These are phyloP conservation scores for Passer domesticus DNA, from an alignment of 2,113 vertebrate species.

Conservation along the genomic window DNA sequence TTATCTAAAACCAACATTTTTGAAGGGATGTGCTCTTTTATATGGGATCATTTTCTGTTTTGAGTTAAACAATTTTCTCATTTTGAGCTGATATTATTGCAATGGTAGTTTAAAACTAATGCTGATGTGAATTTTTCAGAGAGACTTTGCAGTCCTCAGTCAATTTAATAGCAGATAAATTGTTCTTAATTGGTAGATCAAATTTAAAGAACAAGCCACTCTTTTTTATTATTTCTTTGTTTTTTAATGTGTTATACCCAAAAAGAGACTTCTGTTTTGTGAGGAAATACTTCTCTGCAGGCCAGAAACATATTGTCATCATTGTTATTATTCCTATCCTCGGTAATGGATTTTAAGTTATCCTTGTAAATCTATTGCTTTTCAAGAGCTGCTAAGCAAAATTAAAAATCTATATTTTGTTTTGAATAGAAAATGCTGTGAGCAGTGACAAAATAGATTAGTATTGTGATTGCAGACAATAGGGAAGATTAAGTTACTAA, in stretches of 20 bases:
- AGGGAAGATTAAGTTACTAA: conserved; percentile 62
- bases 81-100: neutral
- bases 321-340: neutral
- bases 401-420: conserved; percentile 61
- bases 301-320: conserved; percentile 6
- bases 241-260: neutral
- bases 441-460: conserved; percentile 47
- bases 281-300: conserved; percentile 22
- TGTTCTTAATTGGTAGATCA: neutral
- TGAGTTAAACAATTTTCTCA: neutral
- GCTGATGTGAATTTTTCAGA: conserved; percentile 9
- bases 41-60: neutral
- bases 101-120: neutral
- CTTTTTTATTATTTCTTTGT: neutral
- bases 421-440: conserved; percentile 14
- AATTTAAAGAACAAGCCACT: neutral
- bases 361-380: conserved; percentile 23
- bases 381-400: conserved; percentile 27
- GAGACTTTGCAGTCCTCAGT: neutral
- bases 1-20: neutral
- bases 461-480: conserved; percentile 51
- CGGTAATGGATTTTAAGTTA: neutral
- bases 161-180: conserved; percentile 8
- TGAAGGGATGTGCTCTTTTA: neutral
- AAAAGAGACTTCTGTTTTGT: conserved; percentile 12